Base-by-base conservation (phyloP, 2,797 vertebrate genomes). In the Bradypus variegatus region DNA sequence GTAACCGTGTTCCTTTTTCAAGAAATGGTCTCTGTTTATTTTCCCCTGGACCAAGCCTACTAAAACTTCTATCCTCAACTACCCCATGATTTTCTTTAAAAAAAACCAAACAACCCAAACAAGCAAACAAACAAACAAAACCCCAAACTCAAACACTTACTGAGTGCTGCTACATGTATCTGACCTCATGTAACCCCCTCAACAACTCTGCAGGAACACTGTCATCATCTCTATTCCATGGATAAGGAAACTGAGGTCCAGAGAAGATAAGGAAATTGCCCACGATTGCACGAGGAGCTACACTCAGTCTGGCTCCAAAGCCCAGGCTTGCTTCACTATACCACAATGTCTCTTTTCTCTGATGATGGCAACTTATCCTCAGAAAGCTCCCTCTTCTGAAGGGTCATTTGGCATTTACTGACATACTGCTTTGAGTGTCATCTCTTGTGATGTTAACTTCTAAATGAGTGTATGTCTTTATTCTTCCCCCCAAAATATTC, bases 301-400 rank as follows among this genome's bases (percentile, higher is more conserved):
- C 6, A 58, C 25, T 13, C n/a, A 67, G 33, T 33, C 89, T 80
- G 73, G 55, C 78, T 91, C 78, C 78, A 70, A 78, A 86, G 45
- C 50, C 48, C n/a, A 58, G 73, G 16, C 60, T 83, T 0, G 12
- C 53, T 72, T 19, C 21, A 50, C 36, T 79, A 12, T 9, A 50
- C 62, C 36, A 82, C 81, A 79, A 6, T 9, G 64, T 85, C 36
- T 67, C 70, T 93, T 45, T 94, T 93, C 81, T 87, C 83, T 84
- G 79, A 50, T 45, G 9, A 3, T 3, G 29, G 78, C 8, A 36
- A 31, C 45, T 87, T 14, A 75, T 33, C 38, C 31, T 86, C 33
- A n/a, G 58, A 62, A 84, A 72, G 62, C n/a, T 72, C 29, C 70
- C 27, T 83, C n/a, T 60, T 91, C 7, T 73, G 75, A 67, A 81